Percentiles rank a stretch among this genome's conserved stretches.
Conservation (phyloP, 2,888 invertebrate genomes). For the Rhorus exstirpatorius region DNA sequence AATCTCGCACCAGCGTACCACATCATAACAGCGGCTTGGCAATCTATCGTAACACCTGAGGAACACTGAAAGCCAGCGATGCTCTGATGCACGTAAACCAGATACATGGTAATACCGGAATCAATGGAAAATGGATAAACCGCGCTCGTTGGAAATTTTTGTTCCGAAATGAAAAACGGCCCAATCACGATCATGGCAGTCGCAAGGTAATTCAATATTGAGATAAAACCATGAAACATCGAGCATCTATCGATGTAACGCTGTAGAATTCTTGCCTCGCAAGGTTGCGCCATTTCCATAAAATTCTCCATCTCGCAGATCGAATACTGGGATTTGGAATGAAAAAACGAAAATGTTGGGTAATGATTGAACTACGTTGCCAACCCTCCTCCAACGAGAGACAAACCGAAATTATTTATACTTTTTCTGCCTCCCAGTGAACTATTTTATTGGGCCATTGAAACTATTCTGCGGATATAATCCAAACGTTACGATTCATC, state of each 20-base stretch:
- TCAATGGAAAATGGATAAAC: constrained; percentile 70
- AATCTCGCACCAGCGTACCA: constrained; percentile 76
- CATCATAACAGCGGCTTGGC: constrained; percentile 72
- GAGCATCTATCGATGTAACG: constrained; percentile 70
- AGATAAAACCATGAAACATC: constrained; percentile 59
- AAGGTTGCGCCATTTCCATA: constrained; percentile 55
- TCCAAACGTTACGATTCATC: too few species aligned
- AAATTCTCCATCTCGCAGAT: constrained; percentile 73
- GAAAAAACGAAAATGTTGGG: too few species aligned
- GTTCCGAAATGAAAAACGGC: constrained; percentile 68
- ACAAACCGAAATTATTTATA: too few species aligned
- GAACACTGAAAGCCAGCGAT: constrained; percentile 63
- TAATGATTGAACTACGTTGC: too few species aligned
- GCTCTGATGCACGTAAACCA: constrained; percentile 69
- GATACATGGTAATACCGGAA: constrained; percentile 38
- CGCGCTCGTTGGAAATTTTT: constrained; percentile 67
- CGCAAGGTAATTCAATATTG: constrained; percentile 68
- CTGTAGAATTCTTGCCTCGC: constrained; percentile 65
- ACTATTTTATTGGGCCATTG: too few species aligned
- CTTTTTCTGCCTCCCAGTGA: not conserved
- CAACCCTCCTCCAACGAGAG: too few species aligned
- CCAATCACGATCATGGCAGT: constrained; percentile 67
- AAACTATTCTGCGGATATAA: too few species aligned
- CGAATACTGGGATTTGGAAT: too few species aligned
- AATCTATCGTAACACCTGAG: constrained; percentile 72